phyloP scores from a whole-genome alignment of 2,888 invertebrate genomes.

The Agrypnus murinus region DNA sequence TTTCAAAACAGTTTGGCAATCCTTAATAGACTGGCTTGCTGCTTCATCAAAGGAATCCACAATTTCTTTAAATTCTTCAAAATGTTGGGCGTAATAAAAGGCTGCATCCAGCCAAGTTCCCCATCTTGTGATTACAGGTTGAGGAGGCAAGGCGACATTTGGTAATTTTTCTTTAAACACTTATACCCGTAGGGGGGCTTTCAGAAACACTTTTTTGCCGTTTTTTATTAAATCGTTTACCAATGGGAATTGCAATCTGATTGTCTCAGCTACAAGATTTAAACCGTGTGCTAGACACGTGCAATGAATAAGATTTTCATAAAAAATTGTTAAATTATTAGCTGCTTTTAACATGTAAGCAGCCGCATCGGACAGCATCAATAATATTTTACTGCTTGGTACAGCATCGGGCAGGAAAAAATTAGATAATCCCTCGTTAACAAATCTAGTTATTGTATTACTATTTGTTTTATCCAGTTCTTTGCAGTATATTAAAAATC shows the following conservation, averaged over 20 bases:
- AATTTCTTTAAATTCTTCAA: no score
- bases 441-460: conserved; percentile 30
- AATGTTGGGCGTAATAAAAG: conserved; percentile 1
- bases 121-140: conserved; percentile 1
- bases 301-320: conserved; percentile 11
- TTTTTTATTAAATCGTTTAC: conserved; percentile 11
- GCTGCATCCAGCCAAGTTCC: conserved; percentile 16
- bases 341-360: not conserved
- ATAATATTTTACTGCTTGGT: conserved; percentile 42
- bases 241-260: not conserved
- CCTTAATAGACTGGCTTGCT: not conserved
- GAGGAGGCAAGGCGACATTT: conserved; percentile 3
- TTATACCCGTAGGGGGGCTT: conserved; percentile 15
- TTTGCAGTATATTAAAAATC: not conserved
- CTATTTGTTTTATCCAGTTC: conserved; percentile 25
- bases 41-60: not conserved
- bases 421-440: conserved; percentile 22
- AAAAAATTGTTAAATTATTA: not conserved
- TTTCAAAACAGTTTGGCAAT: conserved; percentile 7
- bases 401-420: conserved; percentile 33
- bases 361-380: conserved; percentile 45
- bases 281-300: conserved; percentile 16
- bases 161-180: not conserved
- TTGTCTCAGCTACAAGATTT: conserved; percentile 15
- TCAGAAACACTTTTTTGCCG: conserved; percentile 5